Evolutionary conservation across 53 echinoderm and acorn worm genomes (phyloP), one percentile per base, ranked within the genome.

Genomic region (Arbacia lixula): DNA sequence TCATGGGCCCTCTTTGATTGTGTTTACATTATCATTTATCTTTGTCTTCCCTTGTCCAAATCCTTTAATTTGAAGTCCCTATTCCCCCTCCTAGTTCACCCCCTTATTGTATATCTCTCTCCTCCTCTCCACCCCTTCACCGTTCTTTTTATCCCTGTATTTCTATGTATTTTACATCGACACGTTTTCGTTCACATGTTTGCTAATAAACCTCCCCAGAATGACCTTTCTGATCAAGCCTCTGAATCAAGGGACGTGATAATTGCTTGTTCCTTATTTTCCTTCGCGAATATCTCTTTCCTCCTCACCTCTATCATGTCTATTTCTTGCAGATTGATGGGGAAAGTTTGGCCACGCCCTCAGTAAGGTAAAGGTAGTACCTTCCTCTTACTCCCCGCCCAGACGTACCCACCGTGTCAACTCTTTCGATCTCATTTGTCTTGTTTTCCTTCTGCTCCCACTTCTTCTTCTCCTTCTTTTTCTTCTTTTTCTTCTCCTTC

Each of bases 241-340:
- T 39, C 92, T 99, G 5, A 95, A 99, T 76, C 54, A 91, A 56
- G 64, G 99, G 65, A 88, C 88, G 87, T 99, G 95, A 57, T 83
- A 91, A 20, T 88, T 92, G 17, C 57, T 92, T 60, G 91, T 92
- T 49, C 88, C 92, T 52, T 95, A 99, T 66, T n/a, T n/a, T n/a
- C n/a, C n/a, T n/a, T n/a, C n/a, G n/a, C n/a, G 99, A 99, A 62
- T 43, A 95, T 20, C 86, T 95, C 20, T 91, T 91, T 9, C 92
- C 93, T 12, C 72, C 84, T 49, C 85, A 90, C 22, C 90, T 88
- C 84, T 72, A 87, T 42, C 88, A 92, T 11, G 90, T 93, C 19
- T 95, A 94, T 0, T 87, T 92, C 46, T 92, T 99, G 16, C 94
- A 99, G 84, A 99, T 99, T 33, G 99, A 99, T 65, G 95, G 99